Evolutionary conservation across 2,113 vertebrate species (phyloP).

Genomic region (Balaeniceps rex): DNA sequence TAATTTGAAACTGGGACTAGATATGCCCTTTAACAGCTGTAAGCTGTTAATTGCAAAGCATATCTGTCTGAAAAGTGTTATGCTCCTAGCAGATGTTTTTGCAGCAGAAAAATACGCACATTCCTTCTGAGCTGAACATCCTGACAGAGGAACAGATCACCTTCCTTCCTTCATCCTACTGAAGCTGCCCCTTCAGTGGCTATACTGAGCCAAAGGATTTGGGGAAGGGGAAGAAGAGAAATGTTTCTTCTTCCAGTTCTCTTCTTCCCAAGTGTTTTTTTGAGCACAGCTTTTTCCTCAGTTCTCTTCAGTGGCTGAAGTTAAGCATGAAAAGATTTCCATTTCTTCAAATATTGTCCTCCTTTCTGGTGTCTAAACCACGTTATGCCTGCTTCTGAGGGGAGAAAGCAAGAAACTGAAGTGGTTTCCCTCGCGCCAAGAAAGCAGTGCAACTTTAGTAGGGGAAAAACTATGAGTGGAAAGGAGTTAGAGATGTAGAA

Average conservation of each 20-base stretch:
- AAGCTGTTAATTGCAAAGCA: neutral
- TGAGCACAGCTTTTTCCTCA: neutral
- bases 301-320: neutral
- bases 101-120: neutral
- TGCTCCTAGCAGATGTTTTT: neutral
- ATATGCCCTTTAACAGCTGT: neutral
- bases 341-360: neutral
- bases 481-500: neutral
- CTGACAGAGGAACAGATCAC: neutral
- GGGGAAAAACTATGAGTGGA: neutral
- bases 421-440: neutral
- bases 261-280: conserved; percentile 7
- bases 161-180: neutral
- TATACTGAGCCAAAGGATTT: neutral
- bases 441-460: neutral
- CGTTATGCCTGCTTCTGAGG: neutral
- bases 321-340: neutral
- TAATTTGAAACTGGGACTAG: neutral
- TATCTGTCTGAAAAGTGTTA: neutral
- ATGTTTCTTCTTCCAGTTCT: neutral
- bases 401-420: neutral
- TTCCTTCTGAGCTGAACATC: neutral
- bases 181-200: neutral
- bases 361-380: neutral
- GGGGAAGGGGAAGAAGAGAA: neutral